Conservation (phyloP, 2,797 vertebrate species). For the Fundulus diaphanus region DNA sequence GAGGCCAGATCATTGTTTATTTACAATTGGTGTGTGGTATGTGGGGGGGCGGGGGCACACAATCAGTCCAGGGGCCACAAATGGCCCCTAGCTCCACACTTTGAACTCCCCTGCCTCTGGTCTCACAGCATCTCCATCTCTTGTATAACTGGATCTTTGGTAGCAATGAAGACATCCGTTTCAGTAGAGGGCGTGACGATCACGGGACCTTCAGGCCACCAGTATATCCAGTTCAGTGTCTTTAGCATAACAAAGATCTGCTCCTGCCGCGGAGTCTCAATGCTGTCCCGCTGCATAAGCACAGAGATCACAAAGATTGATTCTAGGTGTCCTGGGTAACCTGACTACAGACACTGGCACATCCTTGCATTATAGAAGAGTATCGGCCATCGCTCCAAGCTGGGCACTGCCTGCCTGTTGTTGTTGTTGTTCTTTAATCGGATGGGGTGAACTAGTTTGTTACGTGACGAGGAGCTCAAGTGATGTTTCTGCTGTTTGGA, state of each 20-base stretch:
- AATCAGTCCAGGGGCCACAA: too few species aligned
- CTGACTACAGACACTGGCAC: slow-evolving; percentile 12
- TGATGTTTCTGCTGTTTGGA: slow-evolving; percentile 15
- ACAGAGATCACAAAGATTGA: slow-evolving; percentile 5
- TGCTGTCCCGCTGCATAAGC: not conserved
- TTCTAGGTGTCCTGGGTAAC: not conserved
- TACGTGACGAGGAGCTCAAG: not conserved
- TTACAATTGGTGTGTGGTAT: too few species aligned
- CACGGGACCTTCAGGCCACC: too few species aligned
- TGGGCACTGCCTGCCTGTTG: slow-evolving; percentile 43
- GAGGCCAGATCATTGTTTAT: too few species aligned
- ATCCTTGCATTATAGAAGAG: slow-evolving; percentile 31
- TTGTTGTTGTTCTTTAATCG: not conserved
- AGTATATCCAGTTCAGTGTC: not conserved
- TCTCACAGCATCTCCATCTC: not conserved
- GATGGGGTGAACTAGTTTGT: not conserved
- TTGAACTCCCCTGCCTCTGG: too few species aligned
- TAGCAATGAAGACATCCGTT: not conserved
- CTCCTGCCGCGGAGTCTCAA: not conserved
- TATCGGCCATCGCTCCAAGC: slow-evolving; percentile 50
- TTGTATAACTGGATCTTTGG: not conserved
- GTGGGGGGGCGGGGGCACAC: too few species aligned
- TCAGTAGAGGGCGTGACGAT: not conserved
- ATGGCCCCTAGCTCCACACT: too few species aligned
- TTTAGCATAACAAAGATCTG: not conserved